A percentile compares a stretch with the other conserved stretches of the same genome.
These are phyloP conservation scores for Idaea aversata DNA, from an alignment of 2,888 invertebrate species.

Conservation along the genomic window DNA sequence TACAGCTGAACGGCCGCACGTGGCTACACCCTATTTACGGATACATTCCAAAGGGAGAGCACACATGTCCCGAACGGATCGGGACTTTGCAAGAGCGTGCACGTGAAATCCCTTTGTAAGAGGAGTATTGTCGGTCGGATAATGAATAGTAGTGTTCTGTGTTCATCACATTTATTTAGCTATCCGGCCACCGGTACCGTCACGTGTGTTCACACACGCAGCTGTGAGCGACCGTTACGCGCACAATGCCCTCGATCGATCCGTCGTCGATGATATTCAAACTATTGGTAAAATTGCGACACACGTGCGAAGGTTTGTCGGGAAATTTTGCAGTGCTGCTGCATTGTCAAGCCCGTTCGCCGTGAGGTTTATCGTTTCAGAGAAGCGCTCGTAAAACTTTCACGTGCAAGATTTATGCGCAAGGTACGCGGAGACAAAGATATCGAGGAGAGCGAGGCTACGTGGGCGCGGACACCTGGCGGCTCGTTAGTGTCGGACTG, in stretches of 20 bases:
- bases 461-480: constrained; percentile 78
- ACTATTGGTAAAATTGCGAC: constrained; percentile 74
- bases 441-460: constrained; percentile 60
- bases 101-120: constrained; percentile 80
- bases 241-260: constrained; percentile 80
- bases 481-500: constrained; percentile 66
- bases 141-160: constrained; percentile 73
- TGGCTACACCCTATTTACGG: constrained; percentile 80
- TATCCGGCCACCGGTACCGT: constrained; percentile 76
- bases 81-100: constrained; percentile 76
- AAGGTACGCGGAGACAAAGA: constrained; percentile 71
- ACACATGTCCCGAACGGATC: constrained; percentile 79
- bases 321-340: constrained; percentile 64
- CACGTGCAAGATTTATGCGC: constrained; percentile 75
- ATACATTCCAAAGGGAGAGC: constrained; percentile 75
- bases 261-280: constrained; percentile 70
- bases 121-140: constrained; percentile 73
- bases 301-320: constrained; percentile 63
- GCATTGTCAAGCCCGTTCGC: constrained; percentile 63
- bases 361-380: constrained; percentile 67
- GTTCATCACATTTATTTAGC: constrained; percentile 77
- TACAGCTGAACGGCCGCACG: constrained; percentile 79
- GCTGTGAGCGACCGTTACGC: constrained; percentile 79
- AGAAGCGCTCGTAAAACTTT: constrained; percentile 78
- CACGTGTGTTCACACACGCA: constrained; percentile 73